Percentiles rank a stretch among this genome's conserved stretches.
Conservation (phyloP, 2,888 invertebrate genomes). For the Chaetogeoica ovagalla region DNA sequence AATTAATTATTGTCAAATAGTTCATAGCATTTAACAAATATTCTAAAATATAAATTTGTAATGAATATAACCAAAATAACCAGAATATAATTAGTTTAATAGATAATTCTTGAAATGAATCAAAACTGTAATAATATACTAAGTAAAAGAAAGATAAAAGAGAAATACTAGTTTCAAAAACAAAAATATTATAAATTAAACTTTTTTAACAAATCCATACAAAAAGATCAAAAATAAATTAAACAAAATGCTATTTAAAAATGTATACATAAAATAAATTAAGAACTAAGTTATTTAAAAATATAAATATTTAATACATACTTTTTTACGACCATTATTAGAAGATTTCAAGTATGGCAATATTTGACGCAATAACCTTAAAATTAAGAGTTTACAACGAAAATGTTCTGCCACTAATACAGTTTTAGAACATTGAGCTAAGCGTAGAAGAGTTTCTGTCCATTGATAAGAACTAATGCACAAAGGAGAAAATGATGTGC, state of each 20-base stretch:
- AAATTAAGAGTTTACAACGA: constrained; percentile 41
- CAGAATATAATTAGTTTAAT: too few species aligned
- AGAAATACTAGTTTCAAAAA: neutral
- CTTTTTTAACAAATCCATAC: too few species aligned
- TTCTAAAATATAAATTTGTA: too few species aligned
- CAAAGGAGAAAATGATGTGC: constrained; percentile 46
- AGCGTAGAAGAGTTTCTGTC: constrained; percentile 38
- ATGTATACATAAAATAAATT: neutral
- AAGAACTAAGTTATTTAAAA: neutral
- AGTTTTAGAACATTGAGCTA: constrained; percentile 40
- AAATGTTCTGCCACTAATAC: constrained; percentile 40
- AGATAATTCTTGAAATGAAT: neutral
- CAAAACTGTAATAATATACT: neutral
- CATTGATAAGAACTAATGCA: constrained; percentile 44
- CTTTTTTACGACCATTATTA: constrained; percentile 42
- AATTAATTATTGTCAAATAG: constrained; percentile 9
- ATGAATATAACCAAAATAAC: too few species aligned
- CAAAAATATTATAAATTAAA: neutral
- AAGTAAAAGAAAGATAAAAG: too few species aligned
- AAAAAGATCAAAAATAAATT: neutral
- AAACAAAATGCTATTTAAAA: too few species aligned
- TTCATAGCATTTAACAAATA: neutral
- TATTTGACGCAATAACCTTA: constrained; percentile 41
- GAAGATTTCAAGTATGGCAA: constrained; percentile 33
- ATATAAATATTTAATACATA: constrained; percentile 24